Base-by-base conservation (phyloP, 92 coral and sea anemone species). In the Palythoa caribaeorum region DNA sequence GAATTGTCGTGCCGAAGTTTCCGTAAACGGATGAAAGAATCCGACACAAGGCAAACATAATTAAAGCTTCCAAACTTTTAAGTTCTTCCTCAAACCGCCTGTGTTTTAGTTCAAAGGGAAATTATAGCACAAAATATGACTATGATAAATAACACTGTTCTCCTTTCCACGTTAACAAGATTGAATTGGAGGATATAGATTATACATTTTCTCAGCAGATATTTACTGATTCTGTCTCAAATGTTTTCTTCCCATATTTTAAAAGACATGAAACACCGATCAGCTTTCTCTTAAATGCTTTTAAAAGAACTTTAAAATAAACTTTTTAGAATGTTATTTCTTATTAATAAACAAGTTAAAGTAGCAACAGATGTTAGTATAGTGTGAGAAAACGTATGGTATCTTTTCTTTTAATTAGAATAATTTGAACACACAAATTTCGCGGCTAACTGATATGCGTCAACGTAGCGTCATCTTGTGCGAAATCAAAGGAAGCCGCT, bases 401-500 rank as follows among this genome's bases (percentile, higher is more conserved):
- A 80, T 80, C 85, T 65, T 63, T 80, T 80, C 85, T 44, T 81
- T 44, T 44, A 81, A 81, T 81, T 81, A 66, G 85, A 80, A 57
- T 62, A 81, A 81, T 65, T 81, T 81, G 63, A 19, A 81, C 44
- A 16, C 40, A 28, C 86, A 81, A 69, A 9, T 35, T 7, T 55
- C 76, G 35, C 73, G 19, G 63, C 78, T 38, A 62, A 13, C 66
- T 54, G 48, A 74, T 54, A 87, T 89, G 80, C 93, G 93, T 90
- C 93, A 90, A 52, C 36, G 52, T n/a, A 60, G 57, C 85, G 93
- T 81, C 88, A 63, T 37, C 62, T 59, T 60, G 10, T 55, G 84
- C 28, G 44, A 79, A 73, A 59, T 90, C 93, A 90, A 90, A 90
- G 70, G 88, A 37, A 17, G 74, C 93, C 93, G 93, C 84, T 77